Evolutionary conservation across 2,113 vertebrate species (phyloP).

Genomic region (Dascyllus trimaculatus): DNA sequence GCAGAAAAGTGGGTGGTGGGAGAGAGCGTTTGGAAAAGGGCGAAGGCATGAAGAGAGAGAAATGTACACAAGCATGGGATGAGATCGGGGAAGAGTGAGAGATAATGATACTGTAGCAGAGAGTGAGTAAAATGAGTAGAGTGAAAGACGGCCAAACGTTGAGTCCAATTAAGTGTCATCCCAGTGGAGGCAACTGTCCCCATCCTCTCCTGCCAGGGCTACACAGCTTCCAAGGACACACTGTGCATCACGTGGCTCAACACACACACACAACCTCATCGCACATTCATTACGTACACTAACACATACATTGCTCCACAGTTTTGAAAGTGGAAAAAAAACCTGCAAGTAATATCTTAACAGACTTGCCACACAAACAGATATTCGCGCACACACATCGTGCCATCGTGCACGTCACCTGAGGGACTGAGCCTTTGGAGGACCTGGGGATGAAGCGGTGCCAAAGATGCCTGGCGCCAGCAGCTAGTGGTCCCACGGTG

Average conservation of each 20-base stretch:
- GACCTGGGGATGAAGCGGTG: conserved; percentile 51
- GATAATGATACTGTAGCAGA: conserved; percentile 29
- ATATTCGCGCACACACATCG: conserved; percentile 18
- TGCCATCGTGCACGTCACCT: conserved; percentile 27
- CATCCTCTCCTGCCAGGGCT: conserved; percentile 53
- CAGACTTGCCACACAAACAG: conserved; percentile 36
- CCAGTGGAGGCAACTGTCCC: conserved; percentile 57
- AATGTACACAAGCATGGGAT: neutral
- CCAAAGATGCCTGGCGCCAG: conserved; percentile 76
- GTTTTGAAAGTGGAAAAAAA: conserved; percentile 17
- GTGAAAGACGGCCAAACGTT: conserved; percentile 71
- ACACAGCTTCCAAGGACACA: conserved; percentile 64
- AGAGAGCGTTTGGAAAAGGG: neutral
- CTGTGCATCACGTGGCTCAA: conserved; percentile 26
- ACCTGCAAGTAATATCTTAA: conserved; percentile 20
- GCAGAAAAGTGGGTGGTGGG: neutral
- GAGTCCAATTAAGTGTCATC: conserved; percentile 79
- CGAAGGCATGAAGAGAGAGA: conserved; percentile 6
- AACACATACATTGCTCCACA: conserved; percentile 19
- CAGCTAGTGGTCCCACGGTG: conserved; percentile 73
- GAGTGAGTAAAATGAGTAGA: conserved; percentile 22
- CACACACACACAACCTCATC: conserved; percentile 36
- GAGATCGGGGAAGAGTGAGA: neutral
- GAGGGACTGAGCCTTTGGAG: conserved; percentile 52
- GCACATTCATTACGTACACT: conserved; percentile 22